Percentiles rank a stretch among this genome's conserved stretches.
These are phyloP conservation scores for Apotomis turbidana DNA, from an alignment of 2,888 invertebrate genomes.

Conservation along the genomic window DNA sequence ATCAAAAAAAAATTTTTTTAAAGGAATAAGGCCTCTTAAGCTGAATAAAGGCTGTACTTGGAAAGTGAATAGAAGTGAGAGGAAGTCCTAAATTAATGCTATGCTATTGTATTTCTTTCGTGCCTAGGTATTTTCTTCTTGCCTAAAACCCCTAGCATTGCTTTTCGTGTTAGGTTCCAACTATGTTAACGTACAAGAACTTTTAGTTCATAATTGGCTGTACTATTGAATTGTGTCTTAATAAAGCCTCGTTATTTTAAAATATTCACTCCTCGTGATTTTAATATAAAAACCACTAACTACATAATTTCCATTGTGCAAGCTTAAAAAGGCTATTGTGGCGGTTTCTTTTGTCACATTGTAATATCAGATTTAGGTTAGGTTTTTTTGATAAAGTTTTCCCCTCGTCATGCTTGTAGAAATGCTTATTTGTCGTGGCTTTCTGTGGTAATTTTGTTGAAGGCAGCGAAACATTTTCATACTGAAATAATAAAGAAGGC, in stretches of 20 bases:
- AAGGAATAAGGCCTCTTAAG: too few relatives aligned
- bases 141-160: too few relatives aligned
- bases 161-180: too few relatives aligned
- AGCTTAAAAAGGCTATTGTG: conserved; percentile 28
- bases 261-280: conserved; percentile 28
- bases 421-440: conserved; percentile 9
- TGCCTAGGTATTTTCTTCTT: too few relatives aligned
- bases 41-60: too few relatives aligned
- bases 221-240: not conserved
- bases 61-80: too few relatives aligned
- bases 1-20: too few relatives aligned
- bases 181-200: too few relatives aligned
- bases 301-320: conserved; percentile 34
- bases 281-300: conserved; percentile 34
- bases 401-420: conserved; percentile 13
- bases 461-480: not conserved
- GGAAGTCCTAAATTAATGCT: too few relatives aligned
- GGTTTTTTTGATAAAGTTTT: conserved; percentile 34
- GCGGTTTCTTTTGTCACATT: conserved; percentile 34
- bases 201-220: too few relatives aligned
- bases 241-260: not conserved
- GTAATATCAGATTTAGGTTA: conserved; percentile 34
- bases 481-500: not conserved
- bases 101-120: too few relatives aligned
- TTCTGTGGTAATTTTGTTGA: conserved; percentile 5